A percentile compares a stretch with the other conserved stretches of the same genome.
phyloP scores from a whole-genome alignment of 2,113 vertebrate genomes.

The Tupaia tana region DNA sequence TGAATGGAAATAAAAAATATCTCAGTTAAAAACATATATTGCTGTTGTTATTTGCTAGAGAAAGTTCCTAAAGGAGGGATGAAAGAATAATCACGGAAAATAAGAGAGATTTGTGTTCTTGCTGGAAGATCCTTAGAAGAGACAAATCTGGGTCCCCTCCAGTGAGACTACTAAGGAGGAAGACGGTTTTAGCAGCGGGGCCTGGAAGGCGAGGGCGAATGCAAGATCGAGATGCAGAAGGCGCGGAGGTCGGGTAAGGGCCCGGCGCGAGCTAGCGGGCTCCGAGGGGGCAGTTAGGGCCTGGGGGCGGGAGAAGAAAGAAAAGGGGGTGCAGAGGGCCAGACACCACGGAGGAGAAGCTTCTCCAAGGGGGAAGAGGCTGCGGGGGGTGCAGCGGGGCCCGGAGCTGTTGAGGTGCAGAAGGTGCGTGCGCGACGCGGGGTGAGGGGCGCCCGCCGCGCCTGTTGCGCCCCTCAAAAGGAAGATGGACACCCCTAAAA shows the following conservation, averaged over 20 bases:
- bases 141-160: neutral
- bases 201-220: neutral
- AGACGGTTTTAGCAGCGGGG: neutral
- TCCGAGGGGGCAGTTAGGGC: conserved; percentile 69
- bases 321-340: conserved; percentile 63
- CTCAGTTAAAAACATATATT: neutral
- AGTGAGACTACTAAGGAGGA: neutral
- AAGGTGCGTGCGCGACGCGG: conserved; percentile 72
- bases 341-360: neutral
- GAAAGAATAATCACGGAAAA: neutral
- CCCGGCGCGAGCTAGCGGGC: conserved; percentile 61
- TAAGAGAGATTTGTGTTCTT: neutral
- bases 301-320: neutral
- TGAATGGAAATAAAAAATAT: neutral
- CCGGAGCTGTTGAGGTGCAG: conserved; percentile 66
- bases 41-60: conserved; percentile 41
- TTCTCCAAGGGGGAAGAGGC: conserved; percentile 25
- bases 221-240: conserved; percentile 74
- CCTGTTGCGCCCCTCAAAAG: conserved; percentile 48
- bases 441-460: neutral
- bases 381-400: conserved; percentile 64
- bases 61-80: neutral
- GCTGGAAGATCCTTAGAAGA: neutral
- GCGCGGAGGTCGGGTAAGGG: conserved; percentile 65
- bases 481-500: neutral